phyloP scores from a whole-genome alignment of 2,113 vertebrate species.

The Vanacampus margaritifer region DNA sequence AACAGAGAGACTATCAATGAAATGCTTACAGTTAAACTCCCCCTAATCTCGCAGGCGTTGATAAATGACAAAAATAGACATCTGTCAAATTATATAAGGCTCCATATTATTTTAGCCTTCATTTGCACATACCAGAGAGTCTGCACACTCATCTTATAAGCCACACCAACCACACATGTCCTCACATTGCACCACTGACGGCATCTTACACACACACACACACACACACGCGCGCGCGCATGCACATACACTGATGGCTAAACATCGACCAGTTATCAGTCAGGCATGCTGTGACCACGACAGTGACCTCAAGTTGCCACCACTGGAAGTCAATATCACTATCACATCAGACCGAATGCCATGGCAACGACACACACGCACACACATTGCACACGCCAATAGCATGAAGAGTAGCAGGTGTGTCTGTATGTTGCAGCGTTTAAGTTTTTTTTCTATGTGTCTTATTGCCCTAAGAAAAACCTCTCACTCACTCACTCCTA shows the following conservation, averaged over 20 bases:
- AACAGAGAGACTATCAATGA: neutral
- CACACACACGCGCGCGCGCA: slow-evolving; percentile 8
- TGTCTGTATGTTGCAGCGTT: no score
- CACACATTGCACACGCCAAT: neutral
- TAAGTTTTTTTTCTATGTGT: no score
- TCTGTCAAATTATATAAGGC: neutral
- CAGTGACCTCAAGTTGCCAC: slow-evolving; percentile 50
- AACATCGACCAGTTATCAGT: slow-evolving; percentile 46
- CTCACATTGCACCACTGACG: slow-evolving; percentile 12
- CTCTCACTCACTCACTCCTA: no score
- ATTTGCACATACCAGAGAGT: neutral
- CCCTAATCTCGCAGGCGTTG: neutral
- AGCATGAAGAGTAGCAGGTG: neutral
- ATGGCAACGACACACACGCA: slow-evolving; percentile 35
- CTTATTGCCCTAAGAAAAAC: no score
- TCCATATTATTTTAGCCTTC: neutral
- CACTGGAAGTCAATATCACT: slow-evolving; percentile 49
- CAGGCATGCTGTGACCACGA: slow-evolving; percentile 30
- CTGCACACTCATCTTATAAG: neutral
- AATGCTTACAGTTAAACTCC: neutral
- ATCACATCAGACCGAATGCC: slow-evolving; percentile 29
- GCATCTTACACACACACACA: slow-evolving; percentile 6
- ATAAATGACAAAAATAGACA: neutral
- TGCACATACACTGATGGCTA: slow-evolving; percentile 3
- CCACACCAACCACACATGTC: slow-evolving; percentile 3